Evolutionary conservation across 2,113 vertebrate species (phyloP).

Genomic region (Dolichallabes microphthalmus): DNA sequence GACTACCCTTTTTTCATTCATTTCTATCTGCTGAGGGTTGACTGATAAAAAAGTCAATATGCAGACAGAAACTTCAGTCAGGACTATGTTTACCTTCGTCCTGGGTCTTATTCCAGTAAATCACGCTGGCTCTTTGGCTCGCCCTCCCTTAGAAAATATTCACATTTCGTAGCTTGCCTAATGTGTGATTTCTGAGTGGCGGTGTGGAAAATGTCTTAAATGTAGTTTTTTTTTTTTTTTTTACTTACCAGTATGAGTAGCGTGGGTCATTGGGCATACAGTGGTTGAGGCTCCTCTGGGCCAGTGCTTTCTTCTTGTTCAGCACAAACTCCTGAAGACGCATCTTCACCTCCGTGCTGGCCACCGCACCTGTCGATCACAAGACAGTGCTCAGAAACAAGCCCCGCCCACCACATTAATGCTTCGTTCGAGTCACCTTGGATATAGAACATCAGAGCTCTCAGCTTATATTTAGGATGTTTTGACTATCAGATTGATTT

Average conservation of each 20-base stretch:
- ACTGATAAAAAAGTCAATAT: slow-evolving; percentile 34
- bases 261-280: slow-evolving; percentile 90
- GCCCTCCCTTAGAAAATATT: background rate
- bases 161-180: background rate
- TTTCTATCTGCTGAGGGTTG: slow-evolving; percentile 49
- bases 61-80: slow-evolving; percentile 53
- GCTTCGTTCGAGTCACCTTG: background rate
- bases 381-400: slow-evolving; percentile 30
- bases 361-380: slow-evolving; percentile 83
- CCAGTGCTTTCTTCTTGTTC: slow-evolving; percentile 96
- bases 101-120: slow-evolving; percentile 21
- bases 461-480: background rate
- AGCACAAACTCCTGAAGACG: slow-evolving; percentile 95
- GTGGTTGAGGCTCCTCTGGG: slow-evolving; percentile 94
- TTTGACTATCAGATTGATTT: background rate
- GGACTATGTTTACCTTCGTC: background rate
- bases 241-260: slow-evolving; percentile 96
- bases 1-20: background rate
- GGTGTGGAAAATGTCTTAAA: too few relatives aligned
- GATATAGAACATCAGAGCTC: background rate
- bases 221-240: background rate
- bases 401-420: background rate
- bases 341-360: slow-evolving; percentile 98
- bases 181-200: background rate
- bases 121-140: background rate